Evolutionary conservation across 2,888 invertebrate genomes (phyloP).

Genomic region (Cryptocheilus praepositus): DNA sequence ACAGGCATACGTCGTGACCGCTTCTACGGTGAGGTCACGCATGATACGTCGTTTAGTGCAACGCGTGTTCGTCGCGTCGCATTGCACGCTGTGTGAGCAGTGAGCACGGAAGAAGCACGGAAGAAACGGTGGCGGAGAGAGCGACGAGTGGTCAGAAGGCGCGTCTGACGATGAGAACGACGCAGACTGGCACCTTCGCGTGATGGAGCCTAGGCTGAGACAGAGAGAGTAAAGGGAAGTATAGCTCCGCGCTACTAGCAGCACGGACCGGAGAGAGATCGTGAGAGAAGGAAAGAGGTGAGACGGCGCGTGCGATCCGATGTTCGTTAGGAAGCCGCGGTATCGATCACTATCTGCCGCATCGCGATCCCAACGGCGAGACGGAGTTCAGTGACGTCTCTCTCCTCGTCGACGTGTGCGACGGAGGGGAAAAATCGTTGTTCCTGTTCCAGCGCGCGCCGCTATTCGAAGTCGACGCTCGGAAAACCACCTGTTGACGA

Average conservation of each 20-base stretch:
- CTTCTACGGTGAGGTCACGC: conserved; percentile 29
- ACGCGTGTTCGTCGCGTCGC: conserved; percentile 18
- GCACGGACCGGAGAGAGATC: too few species aligned
- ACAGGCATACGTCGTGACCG: conserved; percentile 27
- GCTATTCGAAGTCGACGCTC: conserved; percentile 39
- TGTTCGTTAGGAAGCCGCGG: conserved; percentile 35
- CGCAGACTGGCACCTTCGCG: too few species aligned
- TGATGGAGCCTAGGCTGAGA: too few species aligned
- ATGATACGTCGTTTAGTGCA: conserved; percentile 29
- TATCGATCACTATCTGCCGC: conserved; percentile 7
- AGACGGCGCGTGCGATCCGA: conserved; percentile 44
- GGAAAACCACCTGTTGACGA: conserved; percentile 70
- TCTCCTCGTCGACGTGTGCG: neutral
- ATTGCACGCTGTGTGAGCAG: neutral
- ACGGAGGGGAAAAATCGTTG: neutral
- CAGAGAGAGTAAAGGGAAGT: too few species aligned
- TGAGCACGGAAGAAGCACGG: too few species aligned
- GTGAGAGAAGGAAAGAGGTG: neutral
- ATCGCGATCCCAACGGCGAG: neutral
- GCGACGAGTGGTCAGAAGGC: too few species aligned
- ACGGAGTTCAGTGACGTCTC: conserved; percentile 5
- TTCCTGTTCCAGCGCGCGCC: conserved; percentile 22
- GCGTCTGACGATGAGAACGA: too few species aligned
- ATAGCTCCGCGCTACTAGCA: too few species aligned
- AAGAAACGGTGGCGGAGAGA: too few species aligned